Percentiles rank a stretch among this genome's conserved stretches.
Evolutionary conservation across 2,113 vertebrate species (phyloP).

Genomic region (Zosterops borbonicus): DNA sequence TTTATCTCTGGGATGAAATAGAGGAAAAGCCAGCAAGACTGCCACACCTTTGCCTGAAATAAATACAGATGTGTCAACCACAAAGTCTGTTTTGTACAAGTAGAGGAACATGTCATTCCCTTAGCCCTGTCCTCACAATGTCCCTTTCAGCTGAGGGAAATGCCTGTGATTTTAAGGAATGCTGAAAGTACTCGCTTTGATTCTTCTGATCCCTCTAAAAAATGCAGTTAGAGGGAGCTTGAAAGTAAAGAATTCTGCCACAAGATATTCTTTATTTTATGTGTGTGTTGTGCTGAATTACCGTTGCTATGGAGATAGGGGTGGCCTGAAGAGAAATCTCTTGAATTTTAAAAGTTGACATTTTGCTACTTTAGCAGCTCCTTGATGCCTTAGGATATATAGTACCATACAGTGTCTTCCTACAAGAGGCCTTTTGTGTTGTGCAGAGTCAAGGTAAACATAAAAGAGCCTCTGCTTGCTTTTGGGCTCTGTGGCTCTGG

Average conservation of each 20-base stretch:
- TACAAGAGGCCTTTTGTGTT: constrained; percentile 24
- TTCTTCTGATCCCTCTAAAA: background rate
- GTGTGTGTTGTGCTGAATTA: constrained; percentile 14
- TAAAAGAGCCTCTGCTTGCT: background rate
- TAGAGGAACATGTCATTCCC: background rate
- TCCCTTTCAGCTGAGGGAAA: background rate
- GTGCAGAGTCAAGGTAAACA: background rate
- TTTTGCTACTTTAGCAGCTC: background rate
- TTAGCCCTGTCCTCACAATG: background rate
- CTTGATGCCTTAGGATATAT: background rate
- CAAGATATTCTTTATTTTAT: background rate
- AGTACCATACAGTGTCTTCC: background rate
- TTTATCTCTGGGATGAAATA: background rate
- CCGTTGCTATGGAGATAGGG: background rate
- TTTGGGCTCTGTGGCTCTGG: background rate
- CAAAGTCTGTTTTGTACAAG: background rate
- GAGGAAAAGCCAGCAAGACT: background rate
- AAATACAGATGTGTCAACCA: constrained; percentile 9
- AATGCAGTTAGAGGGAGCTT: background rate
- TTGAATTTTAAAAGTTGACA: background rate
- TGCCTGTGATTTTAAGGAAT: constrained; percentile 19
- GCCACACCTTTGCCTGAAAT: background rate
- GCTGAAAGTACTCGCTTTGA: background rate
- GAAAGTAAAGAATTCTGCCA: background rate
- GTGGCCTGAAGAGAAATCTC: background rate